phyloP scores from a whole-genome alignment of 2,113 vertebrate genomes.

The Leuciscus idus region DNA sequence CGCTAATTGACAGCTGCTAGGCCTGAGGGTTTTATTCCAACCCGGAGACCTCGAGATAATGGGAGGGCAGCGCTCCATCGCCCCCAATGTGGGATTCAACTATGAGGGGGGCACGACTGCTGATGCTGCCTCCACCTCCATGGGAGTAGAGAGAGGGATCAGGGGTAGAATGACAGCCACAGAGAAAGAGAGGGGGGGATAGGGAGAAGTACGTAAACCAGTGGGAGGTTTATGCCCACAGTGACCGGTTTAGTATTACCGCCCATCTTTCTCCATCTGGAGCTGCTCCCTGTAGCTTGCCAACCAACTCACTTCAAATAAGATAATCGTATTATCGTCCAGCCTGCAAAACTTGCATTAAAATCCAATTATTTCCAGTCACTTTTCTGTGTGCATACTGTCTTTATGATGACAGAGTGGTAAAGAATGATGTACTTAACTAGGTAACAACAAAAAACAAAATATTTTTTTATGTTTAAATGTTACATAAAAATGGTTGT shows the following conservation, averaged over 20 bases:
- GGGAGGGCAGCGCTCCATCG: constrained; percentile 89
- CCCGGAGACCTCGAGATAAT: constrained; percentile 89
- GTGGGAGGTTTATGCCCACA: constrained; percentile 30
- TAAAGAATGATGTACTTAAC: not conserved
- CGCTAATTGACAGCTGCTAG: constrained; percentile 99
- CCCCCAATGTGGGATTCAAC: constrained; percentile 77
- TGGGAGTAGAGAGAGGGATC: constrained; percentile 59
- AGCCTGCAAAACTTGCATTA: constrained; percentile 72
- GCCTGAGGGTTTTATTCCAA: constrained; percentile 94
- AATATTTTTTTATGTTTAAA: not conserved
- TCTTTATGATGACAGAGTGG: constrained; percentile 38
- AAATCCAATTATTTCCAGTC: constrained; percentile 74
- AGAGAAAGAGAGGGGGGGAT: not conserved
- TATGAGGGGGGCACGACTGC: constrained; percentile 70
- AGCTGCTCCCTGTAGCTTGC: constrained; percentile 81
- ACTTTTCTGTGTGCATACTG: constrained; percentile 61
- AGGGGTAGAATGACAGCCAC: constrained; percentile 43
- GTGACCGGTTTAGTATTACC: constrained; percentile 64
- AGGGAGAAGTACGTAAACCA: constrained; percentile 22
- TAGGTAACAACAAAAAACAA: not conserved
- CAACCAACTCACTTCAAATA: constrained; percentile 73
- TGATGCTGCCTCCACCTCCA: constrained; percentile 77
- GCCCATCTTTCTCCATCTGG: constrained; percentile 86
- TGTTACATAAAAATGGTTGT: not conserved
- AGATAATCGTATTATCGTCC: constrained; percentile 71